Percentiles rank a stretch among this genome's conserved stretches.
Conservation (phyloP, 2,797 vertebrate species). For the Sorex maritimensis region DNA sequence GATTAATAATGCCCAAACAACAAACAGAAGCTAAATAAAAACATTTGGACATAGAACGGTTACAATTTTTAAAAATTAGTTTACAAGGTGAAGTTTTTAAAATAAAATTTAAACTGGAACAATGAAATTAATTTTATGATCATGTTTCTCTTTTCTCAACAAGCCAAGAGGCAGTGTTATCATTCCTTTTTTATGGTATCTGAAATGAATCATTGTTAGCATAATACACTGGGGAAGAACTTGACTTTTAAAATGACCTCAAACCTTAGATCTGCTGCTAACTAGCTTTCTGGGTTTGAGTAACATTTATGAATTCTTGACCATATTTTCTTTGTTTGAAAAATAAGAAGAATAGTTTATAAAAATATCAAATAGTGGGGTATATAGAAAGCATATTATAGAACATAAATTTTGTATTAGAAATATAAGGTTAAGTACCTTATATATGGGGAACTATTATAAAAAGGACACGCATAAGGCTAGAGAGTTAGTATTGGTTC, state of each 20-base stretch:
- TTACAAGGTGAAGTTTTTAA: slow-evolving; percentile 37
- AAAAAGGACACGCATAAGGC: neutral
- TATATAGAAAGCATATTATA: neutral
- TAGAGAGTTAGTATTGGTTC: no score
- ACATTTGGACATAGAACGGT: neutral
- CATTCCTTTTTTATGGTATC: neutral
- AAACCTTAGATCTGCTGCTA: slow-evolving; percentile 18
- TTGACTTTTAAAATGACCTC: slow-evolving; percentile 13
- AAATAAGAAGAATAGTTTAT: slow-evolving; percentile 36
- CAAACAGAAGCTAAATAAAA: slow-evolving; percentile 57
- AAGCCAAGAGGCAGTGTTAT: neutral
- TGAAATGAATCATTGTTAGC: neutral
- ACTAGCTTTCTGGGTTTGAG: slow-evolving; percentile 26
- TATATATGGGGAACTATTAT: slow-evolving; percentile 14
- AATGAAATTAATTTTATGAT: slow-evolving; percentile 39
- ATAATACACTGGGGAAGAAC: neutral
- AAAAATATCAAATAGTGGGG: neutral
- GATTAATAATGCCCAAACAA: slow-evolving; percentile 25
- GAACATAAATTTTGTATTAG: neutral
- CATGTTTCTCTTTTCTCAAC: slow-evolving; percentile 49
- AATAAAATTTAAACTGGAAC: slow-evolving; percentile 46
- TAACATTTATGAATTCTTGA: slow-evolving; percentile 19
- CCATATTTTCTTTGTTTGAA: slow-evolving; percentile 29
- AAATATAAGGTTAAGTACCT: slow-evolving; percentile 35
- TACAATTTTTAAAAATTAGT: neutral